Base-by-base conservation (phyloP, 2,888 invertebrate genomes). In the Panzeria rudis region DNA sequence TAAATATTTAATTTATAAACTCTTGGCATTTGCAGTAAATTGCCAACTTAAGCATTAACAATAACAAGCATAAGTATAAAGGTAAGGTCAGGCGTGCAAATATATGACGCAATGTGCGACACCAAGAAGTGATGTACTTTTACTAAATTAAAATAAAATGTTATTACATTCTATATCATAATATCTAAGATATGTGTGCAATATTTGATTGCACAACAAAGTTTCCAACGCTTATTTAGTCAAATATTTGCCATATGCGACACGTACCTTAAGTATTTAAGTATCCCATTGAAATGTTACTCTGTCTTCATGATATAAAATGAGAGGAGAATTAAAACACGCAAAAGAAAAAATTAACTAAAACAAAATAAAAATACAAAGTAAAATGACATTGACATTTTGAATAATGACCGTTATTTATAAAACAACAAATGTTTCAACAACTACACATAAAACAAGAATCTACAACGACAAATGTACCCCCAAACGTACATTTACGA, bases 301-400 rank as follows among this genome's bases (percentile, higher is more conserved):
- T 59, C 56, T 50, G 76, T 62, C 62, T 54, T 62, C 11, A 38
- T 47, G 8, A 35, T 50, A 35, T 38, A n/a, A 64, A 78, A 61
- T 61, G 32, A 72, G 23, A 64, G 41, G 23, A 52, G 23, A 41
- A 72, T 72, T 56, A 17, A 59, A 52, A 61, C 44, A 61, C 64
- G 54, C 5, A 35, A 72, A 72, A 29, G 23, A 41, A 47, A 62
- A 52, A 32, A 17, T 25, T 20, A 64, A 68, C 35, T 47, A 59
- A 59, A 78, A 47, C 7, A 59, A 68, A 75, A 66, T 11, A 25
- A 66, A 62, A 79, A 83, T 64, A 72, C 81, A 83, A 86, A 89
- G 83, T 79, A 86, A 88, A 88, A 88, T 90, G 91, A 90, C 90
- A 91, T 90, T 91, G 91, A 91, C 90, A 90, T 90, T 90, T 90